Evolutionary conservation across 2,797 vertebrate species (phyloP).

Genomic region (Phoebastria nigripes): DNA sequence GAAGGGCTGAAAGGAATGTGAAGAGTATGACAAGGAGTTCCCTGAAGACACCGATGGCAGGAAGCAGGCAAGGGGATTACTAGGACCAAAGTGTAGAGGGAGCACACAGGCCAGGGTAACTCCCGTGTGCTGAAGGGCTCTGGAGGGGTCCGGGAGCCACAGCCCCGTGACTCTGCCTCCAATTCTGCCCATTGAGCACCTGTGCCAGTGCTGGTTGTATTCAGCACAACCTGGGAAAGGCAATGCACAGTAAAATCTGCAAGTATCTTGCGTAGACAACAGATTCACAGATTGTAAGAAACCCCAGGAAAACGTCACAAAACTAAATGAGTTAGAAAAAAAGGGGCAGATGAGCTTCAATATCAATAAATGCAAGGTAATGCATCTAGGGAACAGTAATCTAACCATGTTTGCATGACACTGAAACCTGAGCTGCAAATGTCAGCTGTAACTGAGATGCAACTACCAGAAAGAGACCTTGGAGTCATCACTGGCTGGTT

Average conservation of each 20-base stretch:
- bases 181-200: neutral
- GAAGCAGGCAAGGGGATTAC: neutral
- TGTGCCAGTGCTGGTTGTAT: neutral
- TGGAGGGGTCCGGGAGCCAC: accelerated
- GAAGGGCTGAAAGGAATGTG: neutral
- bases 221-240: neutral
- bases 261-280: neutral
- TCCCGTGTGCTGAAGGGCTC: neutral
- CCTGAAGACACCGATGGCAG: accelerated
- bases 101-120: neutral
- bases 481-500: neutral
- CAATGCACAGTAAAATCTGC: neutral
- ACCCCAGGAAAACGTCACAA: neutral
- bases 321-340: neutral
- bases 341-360: neutral
- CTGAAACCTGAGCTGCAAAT: neutral
- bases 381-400: neutral
- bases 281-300: neutral
- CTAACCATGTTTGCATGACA: neutral
- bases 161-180: neutral
- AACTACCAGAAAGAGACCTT: neutral
- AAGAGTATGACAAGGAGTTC: neutral
- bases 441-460: neutral
- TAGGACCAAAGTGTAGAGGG: neutral
- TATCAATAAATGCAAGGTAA: neutral